Evolutionary conservation across 2,888 invertebrate genomes (phyloP).

Genomic region (Pimpla rufipes): DNA sequence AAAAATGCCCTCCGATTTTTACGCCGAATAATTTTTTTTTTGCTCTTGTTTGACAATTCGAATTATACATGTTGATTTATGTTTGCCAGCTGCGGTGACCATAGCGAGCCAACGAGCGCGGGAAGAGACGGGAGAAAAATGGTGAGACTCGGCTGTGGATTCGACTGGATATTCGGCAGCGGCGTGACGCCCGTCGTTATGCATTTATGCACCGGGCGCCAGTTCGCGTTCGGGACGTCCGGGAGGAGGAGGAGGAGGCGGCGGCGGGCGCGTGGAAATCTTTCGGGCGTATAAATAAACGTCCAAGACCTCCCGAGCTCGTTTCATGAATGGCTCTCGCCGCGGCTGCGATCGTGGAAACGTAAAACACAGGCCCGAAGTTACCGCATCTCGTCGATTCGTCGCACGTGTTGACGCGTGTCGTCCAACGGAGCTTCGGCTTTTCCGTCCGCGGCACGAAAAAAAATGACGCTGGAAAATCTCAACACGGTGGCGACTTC

Average conservation of each 20-base stretch:
- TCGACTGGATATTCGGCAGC: constrained; percentile 25
- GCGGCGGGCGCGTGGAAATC: constrained; percentile 65
- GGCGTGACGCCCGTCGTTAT: constrained; percentile 6
- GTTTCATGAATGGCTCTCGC: constrained; percentile 79
- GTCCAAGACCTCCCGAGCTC: constrained; percentile 70
- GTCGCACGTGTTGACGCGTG: constrained; percentile 59
- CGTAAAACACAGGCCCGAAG: too few species aligned
- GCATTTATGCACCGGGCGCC: constrained; percentile 16
- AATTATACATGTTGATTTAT: constrained; percentile 8
- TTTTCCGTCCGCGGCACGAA: background rate
- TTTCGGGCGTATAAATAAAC: constrained; percentile 78
- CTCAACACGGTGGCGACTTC: too few species aligned
- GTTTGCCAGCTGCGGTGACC: too few species aligned
- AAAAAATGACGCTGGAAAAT: background rate
- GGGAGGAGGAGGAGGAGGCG: too few species aligned
- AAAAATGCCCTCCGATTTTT: too few species aligned
- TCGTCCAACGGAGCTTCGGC: constrained; percentile 11
- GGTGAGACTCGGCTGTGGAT: too few species aligned
- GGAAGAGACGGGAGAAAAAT: background rate
- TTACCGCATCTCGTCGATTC: constrained; percentile 45
- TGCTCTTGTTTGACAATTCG: too few species aligned
- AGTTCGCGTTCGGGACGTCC: too few species aligned
- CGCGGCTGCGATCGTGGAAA: too few species aligned
- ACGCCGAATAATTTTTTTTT: too few species aligned
- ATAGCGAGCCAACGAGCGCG: background rate